Evolutionary conservation across 2,113 vertebrate species (phyloP).

Genomic region (Phoenicopterus ruber): DNA sequence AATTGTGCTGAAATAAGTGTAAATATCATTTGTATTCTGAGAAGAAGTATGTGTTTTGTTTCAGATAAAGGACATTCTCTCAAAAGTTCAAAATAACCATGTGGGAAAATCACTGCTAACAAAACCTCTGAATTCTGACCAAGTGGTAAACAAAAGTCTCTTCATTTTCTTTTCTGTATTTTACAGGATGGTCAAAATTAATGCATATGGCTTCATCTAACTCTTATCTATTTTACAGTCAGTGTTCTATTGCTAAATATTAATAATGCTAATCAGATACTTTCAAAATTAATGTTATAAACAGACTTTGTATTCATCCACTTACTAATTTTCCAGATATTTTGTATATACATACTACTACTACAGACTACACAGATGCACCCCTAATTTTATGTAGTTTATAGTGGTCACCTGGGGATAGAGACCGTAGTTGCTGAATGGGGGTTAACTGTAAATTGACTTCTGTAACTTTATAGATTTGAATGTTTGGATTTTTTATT

Average conservation of each 20-base stretch:
- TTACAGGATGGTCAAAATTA: background rate
- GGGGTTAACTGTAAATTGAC: background rate
- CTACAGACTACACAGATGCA: background rate
- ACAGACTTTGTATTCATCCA: background rate
- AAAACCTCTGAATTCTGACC: conserved; percentile 78
- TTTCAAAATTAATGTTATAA: background rate
- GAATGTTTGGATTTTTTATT: background rate
- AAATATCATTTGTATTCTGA: background rate
- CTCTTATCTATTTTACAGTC: background rate
- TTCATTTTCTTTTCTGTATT: background rate
- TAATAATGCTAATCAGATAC: background rate
- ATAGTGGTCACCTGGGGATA: background rate
- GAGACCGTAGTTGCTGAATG: background rate
- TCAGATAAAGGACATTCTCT: conserved; percentile 82
- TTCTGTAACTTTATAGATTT: background rate
- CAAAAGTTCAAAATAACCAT: conserved; percentile 77
- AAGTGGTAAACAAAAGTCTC: conserved; percentile 76
- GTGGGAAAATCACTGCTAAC: conserved; percentile 83
- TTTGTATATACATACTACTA: background rate
- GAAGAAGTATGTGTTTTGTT: background rate
- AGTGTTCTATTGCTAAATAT: background rate
- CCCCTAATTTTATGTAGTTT: background rate
- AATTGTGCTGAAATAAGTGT: background rate
- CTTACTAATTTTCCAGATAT: background rate
- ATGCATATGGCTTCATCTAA: background rate